Percentiles rank a stretch among this genome's conserved stretches.
These are phyloP conservation scores for Gallinago paraguaiae DNA, from an alignment of 2,113 vertebrate species.

Conservation along the genomic window DNA sequence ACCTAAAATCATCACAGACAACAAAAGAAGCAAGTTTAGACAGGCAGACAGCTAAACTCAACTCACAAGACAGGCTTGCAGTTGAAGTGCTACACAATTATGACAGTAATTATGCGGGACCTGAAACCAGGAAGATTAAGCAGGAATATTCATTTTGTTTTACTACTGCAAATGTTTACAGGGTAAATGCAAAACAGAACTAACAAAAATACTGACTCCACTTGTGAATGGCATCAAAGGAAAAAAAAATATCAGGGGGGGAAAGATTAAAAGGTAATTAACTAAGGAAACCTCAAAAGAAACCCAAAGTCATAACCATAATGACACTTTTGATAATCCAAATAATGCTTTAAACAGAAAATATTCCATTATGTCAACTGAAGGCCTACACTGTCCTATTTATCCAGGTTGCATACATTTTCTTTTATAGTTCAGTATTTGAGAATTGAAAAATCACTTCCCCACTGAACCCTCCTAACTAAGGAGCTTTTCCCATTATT, in stretches of 20 bases:
- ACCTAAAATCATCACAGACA: slow-evolving; percentile 75
- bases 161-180: neutral
- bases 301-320: neutral
- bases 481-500: neutral
- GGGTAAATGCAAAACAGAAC: neutral
- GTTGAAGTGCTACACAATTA: neutral
- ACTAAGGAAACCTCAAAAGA: neutral
- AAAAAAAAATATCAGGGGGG: neutral
- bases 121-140: neutral
- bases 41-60: neutral
- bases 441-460: neutral
- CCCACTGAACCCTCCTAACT: neutral
- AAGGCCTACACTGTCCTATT: neutral
- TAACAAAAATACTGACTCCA: neutral
- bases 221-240: neutral
- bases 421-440: neutral
- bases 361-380: neutral
- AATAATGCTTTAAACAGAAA: neutral
- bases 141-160: neutral
- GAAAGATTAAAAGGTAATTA: neutral
- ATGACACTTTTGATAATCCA: neutral
- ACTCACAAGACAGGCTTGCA: neutral
- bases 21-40: neutral
- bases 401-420: neutral
- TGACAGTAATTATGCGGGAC: neutral